Base-by-base conservation (phyloP, 2,888 invertebrate species). In the Periphyllus acericola region DNA sequence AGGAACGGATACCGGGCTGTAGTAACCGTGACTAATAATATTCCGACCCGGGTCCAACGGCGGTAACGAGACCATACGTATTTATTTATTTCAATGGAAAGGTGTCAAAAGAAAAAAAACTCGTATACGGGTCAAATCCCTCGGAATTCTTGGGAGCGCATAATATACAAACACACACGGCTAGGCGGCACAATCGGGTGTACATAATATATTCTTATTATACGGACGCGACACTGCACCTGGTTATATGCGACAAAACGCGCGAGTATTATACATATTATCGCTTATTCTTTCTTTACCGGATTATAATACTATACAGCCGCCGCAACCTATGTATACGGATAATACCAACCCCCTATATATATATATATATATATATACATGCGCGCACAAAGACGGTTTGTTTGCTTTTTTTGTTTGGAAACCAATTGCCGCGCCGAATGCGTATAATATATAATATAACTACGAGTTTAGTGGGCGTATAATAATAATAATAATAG, bases 21-120 rank as follows among this genome's bases (percentile, higher is more conserved):
- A 75, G 60, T 55, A 19, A 87, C 80, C 87, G 66, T 87, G 81
- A 87, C 87, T 87, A 87, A 87, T 87, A 87, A 87, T 87, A 81
- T 87, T 81, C 40, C 87, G 74, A 34, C 52, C 81, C n/a, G 32
- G 55, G 25, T 21, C 52, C 52, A 55, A 34, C 52, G 36, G 79
- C 34, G 36, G 78, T 87, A 87, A 80, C 87, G 46, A 87, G 60
- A 75, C 75, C 87, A 25, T 40, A 78, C 86, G 78, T 86, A 80
- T 86, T 34, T 80, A 68, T 78, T 78, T 83, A 68, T 86, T 87
- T 80, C 80, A 81, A 80, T 74, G 72, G 34, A 17, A 87, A 87
- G 81, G 87, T 87, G 87, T 87, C 81, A 21, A 19, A 72, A 32
- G 72, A 82, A 5, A 71, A 25, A 84, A 76, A 66, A 40, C 52